phyloP scores from a whole-genome alignment of 2,797 vertebrate species.

The Hylomyscus alleni region DNA sequence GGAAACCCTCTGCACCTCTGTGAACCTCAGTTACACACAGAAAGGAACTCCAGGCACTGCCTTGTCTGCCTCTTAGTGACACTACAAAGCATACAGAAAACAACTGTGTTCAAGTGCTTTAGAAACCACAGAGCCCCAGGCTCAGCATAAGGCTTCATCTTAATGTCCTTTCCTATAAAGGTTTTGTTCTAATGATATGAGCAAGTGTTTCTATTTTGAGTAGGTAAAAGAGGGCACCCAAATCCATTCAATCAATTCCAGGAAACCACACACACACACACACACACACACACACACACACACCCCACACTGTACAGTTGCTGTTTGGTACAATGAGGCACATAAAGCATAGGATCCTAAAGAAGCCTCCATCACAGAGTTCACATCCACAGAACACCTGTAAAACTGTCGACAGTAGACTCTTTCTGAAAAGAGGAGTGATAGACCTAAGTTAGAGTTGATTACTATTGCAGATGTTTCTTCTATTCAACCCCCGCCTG shows the following conservation, averaged over 20 bases:
- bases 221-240: constrained; percentile 57
- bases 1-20: constrained; percentile 22
- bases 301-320: background rate
- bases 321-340: background rate
- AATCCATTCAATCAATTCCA: constrained; percentile 65
- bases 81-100: background rate
- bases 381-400: background rate
- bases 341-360: background rate
- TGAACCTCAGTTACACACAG: background rate
- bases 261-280: constrained; percentile 3
- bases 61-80: background rate
- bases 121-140: constrained; percentile 39
- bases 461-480: constrained; percentile 37
- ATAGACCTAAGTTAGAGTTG: background rate
- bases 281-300: background rate
- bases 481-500: background rate
- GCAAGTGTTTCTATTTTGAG: constrained; percentile 72
- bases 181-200: constrained; percentile 57
- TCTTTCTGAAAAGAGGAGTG: background rate
- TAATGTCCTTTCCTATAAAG: constrained; percentile 57
- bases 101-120: constrained; percentile 49
- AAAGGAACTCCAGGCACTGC: background rate
- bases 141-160: constrained; percentile 45
- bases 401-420: background rate
- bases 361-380: background rate